A percentile compares a stretch with the other conserved stretches of the same genome.
Evolutionary conservation across 2,888 invertebrate genomes (phyloP).

Genomic region (Drosophila kokeensis): DNA sequence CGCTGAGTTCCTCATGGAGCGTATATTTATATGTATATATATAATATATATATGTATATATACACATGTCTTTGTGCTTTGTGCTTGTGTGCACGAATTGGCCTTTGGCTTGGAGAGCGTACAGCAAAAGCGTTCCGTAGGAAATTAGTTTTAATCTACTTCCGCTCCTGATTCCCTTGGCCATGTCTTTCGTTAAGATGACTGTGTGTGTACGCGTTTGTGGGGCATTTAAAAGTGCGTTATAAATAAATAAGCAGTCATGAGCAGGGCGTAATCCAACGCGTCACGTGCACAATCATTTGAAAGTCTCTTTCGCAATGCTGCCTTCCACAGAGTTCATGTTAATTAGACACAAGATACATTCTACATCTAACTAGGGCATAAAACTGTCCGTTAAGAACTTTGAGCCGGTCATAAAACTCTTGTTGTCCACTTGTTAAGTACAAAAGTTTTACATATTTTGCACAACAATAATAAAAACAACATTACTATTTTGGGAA

Average conservation of each 20-base stretch:
- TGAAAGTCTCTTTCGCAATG: slow-evolving; percentile 50
- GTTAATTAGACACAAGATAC: slow-evolving; percentile 47
- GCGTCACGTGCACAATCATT: slow-evolving; percentile 51
- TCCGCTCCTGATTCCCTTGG: slow-evolving; percentile 57
- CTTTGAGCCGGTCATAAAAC: slow-evolving; percentile 35
- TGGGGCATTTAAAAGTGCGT: slow-evolving; percentile 63
- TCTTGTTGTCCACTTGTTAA: slow-evolving; percentile 8
- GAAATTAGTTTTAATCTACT: slow-evolving; percentile 78
- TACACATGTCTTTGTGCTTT: slow-evolving; percentile 9
- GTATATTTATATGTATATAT: background rate
- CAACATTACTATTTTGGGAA: background rate
- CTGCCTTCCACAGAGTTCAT: slow-evolving; percentile 35
- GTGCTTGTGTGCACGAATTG: slow-evolving; percentile 28
- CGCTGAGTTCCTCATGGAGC: slow-evolving; percentile 45
- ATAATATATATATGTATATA: background rate
- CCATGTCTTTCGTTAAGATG: slow-evolving; percentile 18
- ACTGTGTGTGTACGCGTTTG: slow-evolving; percentile 23
- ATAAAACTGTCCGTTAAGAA: slow-evolving; percentile 44
- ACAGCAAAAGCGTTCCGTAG: slow-evolving; percentile 55
- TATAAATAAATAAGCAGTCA: slow-evolving; percentile 70
- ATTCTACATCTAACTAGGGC: slow-evolving; percentile 4
- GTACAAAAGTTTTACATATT: slow-evolving; percentile 3
- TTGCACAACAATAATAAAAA: background rate
- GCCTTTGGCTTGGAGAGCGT: slow-evolving; percentile 20
- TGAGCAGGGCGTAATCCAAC: slow-evolving; percentile 30